Evolutionary conservation across 2,888 invertebrate species (phyloP).

Genomic region (Norana najaformis): DNA sequence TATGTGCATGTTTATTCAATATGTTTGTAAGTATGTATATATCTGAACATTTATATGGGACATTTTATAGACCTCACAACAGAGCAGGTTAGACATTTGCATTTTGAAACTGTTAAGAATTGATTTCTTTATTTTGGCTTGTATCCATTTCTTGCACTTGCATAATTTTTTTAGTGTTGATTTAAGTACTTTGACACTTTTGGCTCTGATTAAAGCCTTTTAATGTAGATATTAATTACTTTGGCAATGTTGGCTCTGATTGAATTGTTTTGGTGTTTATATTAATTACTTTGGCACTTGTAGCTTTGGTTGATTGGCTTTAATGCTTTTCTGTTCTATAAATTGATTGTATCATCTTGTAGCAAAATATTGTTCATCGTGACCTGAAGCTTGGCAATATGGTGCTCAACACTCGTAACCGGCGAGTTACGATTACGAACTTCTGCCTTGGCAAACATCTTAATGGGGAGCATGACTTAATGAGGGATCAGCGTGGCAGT

Average conservation of each 20-base stretch:
- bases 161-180: too few species aligned
- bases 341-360: constrained; percentile 50
- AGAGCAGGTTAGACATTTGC: too few species aligned
- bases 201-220: too few species aligned
- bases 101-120: too few species aligned
- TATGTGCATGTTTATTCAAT: background rate
- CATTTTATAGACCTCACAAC: background rate
- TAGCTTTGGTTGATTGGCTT: background rate
- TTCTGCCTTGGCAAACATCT: constrained; percentile 78
- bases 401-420: constrained; percentile 72
- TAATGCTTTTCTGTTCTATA: background rate
- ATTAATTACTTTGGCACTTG: constrained; percentile 9
- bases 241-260: background rate
- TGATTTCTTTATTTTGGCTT: too few species aligned
- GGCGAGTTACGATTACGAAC: constrained; percentile 72
- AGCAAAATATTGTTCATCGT: constrained; percentile 78
- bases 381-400: constrained; percentile 79
- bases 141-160: too few species aligned
- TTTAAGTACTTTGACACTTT: too few species aligned
- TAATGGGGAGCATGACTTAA: constrained; percentile 72
- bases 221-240: background rate
- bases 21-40: constrained; percentile 8
- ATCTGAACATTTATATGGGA: background rate
- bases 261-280: background rate
- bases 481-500: constrained; percentile 78